A percentile compares a stretch with the other conserved stretches of the same genome.
Conservation (phyloP, 2,113 vertebrate species). For the Heterotilapia buettikoferi region DNA sequence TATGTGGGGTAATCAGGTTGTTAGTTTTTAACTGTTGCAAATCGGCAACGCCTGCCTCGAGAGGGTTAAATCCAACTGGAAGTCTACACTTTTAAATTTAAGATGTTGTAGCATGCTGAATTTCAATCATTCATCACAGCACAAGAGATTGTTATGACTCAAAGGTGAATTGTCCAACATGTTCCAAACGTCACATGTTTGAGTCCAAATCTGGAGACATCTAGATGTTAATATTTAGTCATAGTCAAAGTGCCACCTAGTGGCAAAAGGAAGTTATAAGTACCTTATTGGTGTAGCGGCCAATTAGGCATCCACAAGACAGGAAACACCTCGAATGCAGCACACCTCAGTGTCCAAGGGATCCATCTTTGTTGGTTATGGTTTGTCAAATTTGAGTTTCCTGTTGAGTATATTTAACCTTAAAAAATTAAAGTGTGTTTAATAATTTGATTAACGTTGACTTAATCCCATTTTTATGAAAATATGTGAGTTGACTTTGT, state of each 20-base stretch:
- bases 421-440: not conserved
- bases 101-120: not conserved
- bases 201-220: not conserved
- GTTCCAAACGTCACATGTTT: accelerated
- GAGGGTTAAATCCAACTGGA: not conserved
- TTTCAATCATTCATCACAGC: not conserved
- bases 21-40: too few relatives aligned
- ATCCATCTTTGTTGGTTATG: not conserved
- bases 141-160: not conserved
- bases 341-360: not conserved
- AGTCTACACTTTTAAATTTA: accelerated
- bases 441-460: not conserved
- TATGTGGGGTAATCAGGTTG: too few relatives aligned
- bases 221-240: not conserved
- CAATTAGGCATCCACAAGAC: not conserved
- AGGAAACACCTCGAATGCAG: not conserved
- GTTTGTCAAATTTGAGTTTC: not conserved
- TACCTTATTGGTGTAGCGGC: not conserved
- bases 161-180: not conserved
- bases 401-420: not conserved
- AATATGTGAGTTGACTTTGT: not conserved
- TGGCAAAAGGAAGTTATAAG: not conserved
- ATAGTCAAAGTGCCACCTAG: not conserved
- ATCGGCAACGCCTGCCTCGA: too few relatives aligned
- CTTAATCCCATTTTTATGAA: not conserved